Evolutionary conservation across 2,113 vertebrate genomes (phyloP).

Genomic region (Heterotis niloticus): DNA sequence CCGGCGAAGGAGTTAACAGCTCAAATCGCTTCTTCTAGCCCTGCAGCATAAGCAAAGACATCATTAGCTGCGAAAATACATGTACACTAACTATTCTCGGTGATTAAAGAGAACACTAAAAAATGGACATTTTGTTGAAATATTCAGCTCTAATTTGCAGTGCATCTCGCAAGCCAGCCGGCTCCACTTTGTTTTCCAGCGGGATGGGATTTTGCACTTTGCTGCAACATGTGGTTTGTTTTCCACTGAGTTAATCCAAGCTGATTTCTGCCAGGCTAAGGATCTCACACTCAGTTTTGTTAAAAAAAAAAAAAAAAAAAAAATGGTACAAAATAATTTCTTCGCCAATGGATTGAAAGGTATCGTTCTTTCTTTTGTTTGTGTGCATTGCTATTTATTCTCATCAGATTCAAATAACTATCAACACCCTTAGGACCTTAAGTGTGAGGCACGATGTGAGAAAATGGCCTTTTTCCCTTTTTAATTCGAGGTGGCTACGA

Average conservation of each 20-base stretch:
- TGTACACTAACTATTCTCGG: constrained; percentile 29
- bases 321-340: no score
- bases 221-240: constrained; percentile 19
- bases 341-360: no score
- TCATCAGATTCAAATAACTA: constrained; percentile 40
- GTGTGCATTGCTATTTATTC: constrained; percentile 37
- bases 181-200: constrained; percentile 38
- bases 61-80: constrained; percentile 25
- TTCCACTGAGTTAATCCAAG: neutral
- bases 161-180: constrained; percentile 40
- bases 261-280: neutral
- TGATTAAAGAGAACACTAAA: constrained; percentile 43
- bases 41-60: constrained; percentile 29
- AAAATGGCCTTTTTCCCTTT: neutral
- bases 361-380: constrained; percentile 22
- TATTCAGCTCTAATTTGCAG: constrained; percentile 42
- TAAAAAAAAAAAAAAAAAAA: no score
- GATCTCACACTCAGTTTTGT: constrained; percentile 32
- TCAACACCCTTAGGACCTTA: no score
- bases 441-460: no score
- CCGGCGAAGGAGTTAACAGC: neutral
- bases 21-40: constrained; percentile 16
- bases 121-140: constrained; percentile 40
- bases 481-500: constrained; percentile 31
- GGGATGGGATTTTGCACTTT: constrained; percentile 29